Evolutionary conservation across 2,888 invertebrate species (phyloP).

Genomic region (Drosophila austrosaltans): DNA sequence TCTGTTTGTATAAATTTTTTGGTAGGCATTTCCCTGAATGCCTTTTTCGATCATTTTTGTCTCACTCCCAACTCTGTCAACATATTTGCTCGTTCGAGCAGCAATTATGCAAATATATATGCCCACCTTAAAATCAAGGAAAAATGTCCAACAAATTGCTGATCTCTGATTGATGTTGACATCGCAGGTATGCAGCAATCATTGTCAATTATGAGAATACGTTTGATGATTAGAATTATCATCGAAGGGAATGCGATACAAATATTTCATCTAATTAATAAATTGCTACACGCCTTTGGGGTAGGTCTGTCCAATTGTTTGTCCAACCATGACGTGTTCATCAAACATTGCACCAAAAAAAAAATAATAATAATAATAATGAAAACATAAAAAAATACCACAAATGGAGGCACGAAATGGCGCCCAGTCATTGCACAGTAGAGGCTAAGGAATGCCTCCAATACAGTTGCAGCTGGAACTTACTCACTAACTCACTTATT

Average conservation of each 20-base stretch:
- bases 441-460: constrained; percentile 31
- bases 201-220: constrained; percentile 24
- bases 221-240: constrained; percentile 29
- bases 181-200: constrained; percentile 31
- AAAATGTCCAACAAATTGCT: constrained; percentile 67
- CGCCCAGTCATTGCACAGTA: constrained; percentile 42
- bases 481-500: constrained; percentile 38
- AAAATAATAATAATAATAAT: too few relatives aligned
- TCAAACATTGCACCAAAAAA: constrained; percentile 69
- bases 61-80: constrained; percentile 7
- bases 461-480: constrained; percentile 51
- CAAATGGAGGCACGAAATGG: constrained; percentile 40
- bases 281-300: constrained; percentile 50
- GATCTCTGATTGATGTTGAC: constrained; percentile 66
- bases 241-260: constrained; percentile 2
- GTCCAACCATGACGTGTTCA: constrained; percentile 72
- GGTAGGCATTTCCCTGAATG: constrained; percentile 59
- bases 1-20: constrained; percentile 52
- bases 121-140: constrained; percentile 60
- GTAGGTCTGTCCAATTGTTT: constrained; percentile 52
- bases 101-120: constrained; percentile 78
- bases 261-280: constrained; percentile 55
- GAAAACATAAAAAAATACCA: constrained; percentile 9
- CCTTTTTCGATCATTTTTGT: constrained; percentile 20
- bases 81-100: constrained; percentile 61